Percentiles rank a stretch among this genome's conserved stretches.
These are phyloP conservation scores for Quiscalus mexicanus DNA, from an alignment of 2,113 vertebrate genomes.

Conservation along the genomic window DNA sequence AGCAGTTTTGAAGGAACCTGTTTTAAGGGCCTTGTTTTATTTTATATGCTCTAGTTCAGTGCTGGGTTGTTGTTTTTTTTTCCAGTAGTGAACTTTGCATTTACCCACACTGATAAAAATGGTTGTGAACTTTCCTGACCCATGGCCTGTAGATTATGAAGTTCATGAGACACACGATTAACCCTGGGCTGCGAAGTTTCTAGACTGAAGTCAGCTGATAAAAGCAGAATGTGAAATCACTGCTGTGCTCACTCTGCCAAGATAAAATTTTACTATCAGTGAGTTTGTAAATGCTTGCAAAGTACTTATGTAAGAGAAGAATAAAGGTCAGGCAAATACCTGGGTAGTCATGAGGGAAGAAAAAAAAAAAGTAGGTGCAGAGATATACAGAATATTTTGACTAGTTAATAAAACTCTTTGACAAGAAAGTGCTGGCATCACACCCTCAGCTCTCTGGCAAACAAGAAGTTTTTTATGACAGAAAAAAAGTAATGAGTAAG, in stretches of 20 bases:
- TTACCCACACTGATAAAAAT: background rate
- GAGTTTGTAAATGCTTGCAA: background rate
- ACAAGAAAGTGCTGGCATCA: background rate
- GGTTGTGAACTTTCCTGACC: slow-evolving; percentile 24
- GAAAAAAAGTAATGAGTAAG: background rate
- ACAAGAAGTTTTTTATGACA: background rate
- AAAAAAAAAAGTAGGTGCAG: background rate
- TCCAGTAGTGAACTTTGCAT: background rate
- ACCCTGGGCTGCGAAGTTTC: background rate
- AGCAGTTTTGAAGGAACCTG: background rate
- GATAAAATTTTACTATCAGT: background rate
- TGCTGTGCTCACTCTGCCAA: background rate
- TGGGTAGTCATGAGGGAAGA: background rate
- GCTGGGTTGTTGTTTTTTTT: background rate
- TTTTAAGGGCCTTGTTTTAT: background rate
- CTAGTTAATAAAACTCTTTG: background rate
- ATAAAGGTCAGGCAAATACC: slow-evolving; percentile 3
- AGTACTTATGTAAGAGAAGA: background rate
- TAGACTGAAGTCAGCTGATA: slow-evolving; percentile 21
- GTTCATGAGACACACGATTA: background rate
- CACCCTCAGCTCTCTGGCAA: background rate
- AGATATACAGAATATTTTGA: background rate
- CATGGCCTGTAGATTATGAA: background rate
- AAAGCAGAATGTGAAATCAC: slow-evolving; percentile 10
- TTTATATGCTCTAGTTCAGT: background rate